Base-by-base conservation (phyloP, 2,113 vertebrate genomes). In the Thinocorus orbignyianus region DNA sequence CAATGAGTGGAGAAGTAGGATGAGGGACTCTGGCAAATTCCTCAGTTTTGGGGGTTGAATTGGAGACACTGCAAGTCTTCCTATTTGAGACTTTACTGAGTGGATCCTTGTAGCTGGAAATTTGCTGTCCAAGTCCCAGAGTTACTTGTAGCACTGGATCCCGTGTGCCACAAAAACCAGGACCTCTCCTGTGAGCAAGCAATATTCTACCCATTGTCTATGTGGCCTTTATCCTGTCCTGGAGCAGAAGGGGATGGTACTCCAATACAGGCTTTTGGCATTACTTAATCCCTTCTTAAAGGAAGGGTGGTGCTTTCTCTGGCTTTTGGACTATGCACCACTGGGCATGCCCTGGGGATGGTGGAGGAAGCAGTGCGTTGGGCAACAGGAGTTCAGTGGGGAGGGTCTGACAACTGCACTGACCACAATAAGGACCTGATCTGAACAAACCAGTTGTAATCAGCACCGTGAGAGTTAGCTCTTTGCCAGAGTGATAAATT, bases 261-360 rank as follows among this genome's bases (percentile, higher is more conserved):
- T 10, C 44, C 5, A 0, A 0, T 22, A 17, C 0, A 7, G 10
- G 33, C 28, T 90, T 86, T 70, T 37, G 52, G 13, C 51, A 60
- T 68, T 41, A 13, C 18, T 6, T 35, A 7, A 10, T 76, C 19
- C 18, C 13, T 48, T 85, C 39, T 70, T 37, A 37, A 48, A 81
- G 55, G 51, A 51, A n/a, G 18, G 73, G 23, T 24, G 11, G 7
- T n/a, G 28, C 10, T 71, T 91, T 58, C 26, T 11, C 31, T 68
- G 51, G 10, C 20, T 68, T 66, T 86, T 74, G 88, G 31, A 33
- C 35, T 48, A 0, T 8, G 33, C 10, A 41, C 3, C 44, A 6
- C 51, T 58, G 77, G 48, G 35, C 30, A 17, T 88, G 1, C 57
- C 33, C 14, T 68, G 30, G 26, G 49, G 15, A 3, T 57, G 78